Base-by-base conservation (phyloP, 1,140 invertebrate species). In the Andricus grossulariae region DNA sequence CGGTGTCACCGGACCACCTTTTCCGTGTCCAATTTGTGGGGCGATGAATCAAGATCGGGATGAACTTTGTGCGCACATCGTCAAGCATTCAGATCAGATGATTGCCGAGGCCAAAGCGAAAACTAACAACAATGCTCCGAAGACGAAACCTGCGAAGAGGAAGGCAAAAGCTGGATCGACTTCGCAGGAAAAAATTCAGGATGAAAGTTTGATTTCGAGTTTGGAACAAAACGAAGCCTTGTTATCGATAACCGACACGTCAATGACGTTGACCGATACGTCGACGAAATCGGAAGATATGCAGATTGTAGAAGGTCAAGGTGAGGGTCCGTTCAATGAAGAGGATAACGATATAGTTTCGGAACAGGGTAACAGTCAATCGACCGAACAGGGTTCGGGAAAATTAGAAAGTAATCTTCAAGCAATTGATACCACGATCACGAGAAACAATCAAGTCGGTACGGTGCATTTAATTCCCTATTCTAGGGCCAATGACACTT, bases 81-180 rank as follows among this genome's bases (percentile, higher is more conserved):
- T 93, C 21, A 92, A 92, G 77, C 92, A 93, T 81, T 92, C 92
- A 5, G 92, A 93, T 76, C 87, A 90, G 50, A 89, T 92, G 86
- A 91, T 92, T 39, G 89, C 90, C 0, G 87, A 90, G 51, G 91
- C 91, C 6, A 92, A 92, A 71, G 90, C 89, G 0, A 91, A 90
- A 70, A 87, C 82, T 12, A 88, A 81, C 45, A 85, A 76, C 32
- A 84, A 87, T 49, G 18, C 83, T 3, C 75, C 82, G 15, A 89
- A 88, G 78, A 12, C 78, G 0, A 91, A 90, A 54, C 10, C 81
- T 4, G 5, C 73, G 7, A 90, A 88, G 39, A 89, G 85, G 19
- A 90, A 87, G 72, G 19, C 55, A 12, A 85, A 87, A 55, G n/a
- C 73, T 0, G 6, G 75, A 13, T 45, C 25, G 50, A 73, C 32